Evolutionary conservation across 2,113 vertebrate genomes (phyloP), one percentile per base, ranked within the genome.

Genomic region (Stegostoma tigrinum): DNA sequence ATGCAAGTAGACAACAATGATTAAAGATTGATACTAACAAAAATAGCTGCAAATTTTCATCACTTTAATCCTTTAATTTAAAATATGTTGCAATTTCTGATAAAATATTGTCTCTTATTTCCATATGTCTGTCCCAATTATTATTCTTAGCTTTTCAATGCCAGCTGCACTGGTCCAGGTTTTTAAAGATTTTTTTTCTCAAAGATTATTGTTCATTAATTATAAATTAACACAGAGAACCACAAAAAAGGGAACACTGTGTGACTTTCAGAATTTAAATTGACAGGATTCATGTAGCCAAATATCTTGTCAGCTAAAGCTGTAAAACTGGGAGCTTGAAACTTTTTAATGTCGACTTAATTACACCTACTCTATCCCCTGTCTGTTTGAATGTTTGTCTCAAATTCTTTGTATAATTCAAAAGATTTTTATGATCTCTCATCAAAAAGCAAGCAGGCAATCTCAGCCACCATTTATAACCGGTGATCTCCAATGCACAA

Each of bases 401-500:
- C 34, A 42, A 61, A 68, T 68, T 72, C 68, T 34, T 66, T 66
- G 42, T 10, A 95, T 95, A 34, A 72, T 95, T 72, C 67, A 5
- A 72, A 70, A 72, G 38, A 30, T 75, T 75, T 95, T 95, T 95
- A 95, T 52, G 94, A 30, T 70, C 27, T 42, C 67, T 95, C 68
- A 95, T 95, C 93, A 68, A 48, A 95, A 95, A 27, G 6, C 67
- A 95, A 72, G 68, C 38, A 72, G 64, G 55, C 55, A 98, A 97
- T 68, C 30, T 96, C 97, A 96, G 96, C 96, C 97, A 97, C 97
- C 97, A 97, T 97, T 98, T 98, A 97, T 96, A 97, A 97, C 95
- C 97, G 97, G 96, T 96, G 96, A 96, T 98, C 98, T 98, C 98
- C 96, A 96, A 98, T 97, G 98, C 96, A 97, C 97, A 98, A 98